Evolutionary conservation across 92 coral and sea anemone genomes (phyloP).

Genomic region (Epizoanthus illoricatus): DNA sequence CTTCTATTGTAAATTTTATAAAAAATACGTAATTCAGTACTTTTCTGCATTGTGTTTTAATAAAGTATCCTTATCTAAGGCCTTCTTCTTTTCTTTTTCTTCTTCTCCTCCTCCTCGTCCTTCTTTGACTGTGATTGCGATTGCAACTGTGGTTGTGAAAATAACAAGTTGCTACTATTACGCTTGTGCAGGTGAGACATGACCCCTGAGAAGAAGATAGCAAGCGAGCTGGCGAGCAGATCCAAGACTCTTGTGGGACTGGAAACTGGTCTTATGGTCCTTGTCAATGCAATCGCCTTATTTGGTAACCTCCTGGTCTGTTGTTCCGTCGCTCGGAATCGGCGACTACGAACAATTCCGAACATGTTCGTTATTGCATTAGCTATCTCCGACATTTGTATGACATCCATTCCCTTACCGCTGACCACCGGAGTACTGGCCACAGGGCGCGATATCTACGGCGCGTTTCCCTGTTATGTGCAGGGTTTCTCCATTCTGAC

Average conservation of each 20-base stretch:
- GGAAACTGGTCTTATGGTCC: slow-evolving; percentile 21
- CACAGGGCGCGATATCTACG: slow-evolving; percentile 17
- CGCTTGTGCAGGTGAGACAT: not conserved
- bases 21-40: too few species aligned
- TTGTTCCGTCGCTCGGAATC: slow-evolving; percentile 28
- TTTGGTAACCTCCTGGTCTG: slow-evolving; percentile 35
- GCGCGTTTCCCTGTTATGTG: slow-evolving; percentile 17
- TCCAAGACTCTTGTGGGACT: not conserved
- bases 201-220: not conserved
- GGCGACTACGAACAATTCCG: slow-evolving; percentile 36
- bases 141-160: not conserved
- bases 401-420: slow-evolving; percentile 32
- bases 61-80: too few species aligned
- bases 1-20: too few species aligned
- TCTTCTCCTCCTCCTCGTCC: too few species aligned
- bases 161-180: not conserved
- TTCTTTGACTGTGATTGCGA: not conserved
- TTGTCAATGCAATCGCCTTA: slow-evolving; percentile 19
- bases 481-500: slow-evolving; percentile 35
- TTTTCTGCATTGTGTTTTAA: too few species aligned
- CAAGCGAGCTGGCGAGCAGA: slow-evolving; percentile 9
- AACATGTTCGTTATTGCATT: slow-evolving; percentile 31
- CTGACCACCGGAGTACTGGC: slow-evolving; percentile 40
- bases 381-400: slow-evolving; percentile 37
- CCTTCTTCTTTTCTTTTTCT: too few species aligned